Percentiles rank a stretch among this genome's conserved stretches.
Conservation (phyloP, 2,888 invertebrate genomes). For the Panzeria rudis region DNA sequence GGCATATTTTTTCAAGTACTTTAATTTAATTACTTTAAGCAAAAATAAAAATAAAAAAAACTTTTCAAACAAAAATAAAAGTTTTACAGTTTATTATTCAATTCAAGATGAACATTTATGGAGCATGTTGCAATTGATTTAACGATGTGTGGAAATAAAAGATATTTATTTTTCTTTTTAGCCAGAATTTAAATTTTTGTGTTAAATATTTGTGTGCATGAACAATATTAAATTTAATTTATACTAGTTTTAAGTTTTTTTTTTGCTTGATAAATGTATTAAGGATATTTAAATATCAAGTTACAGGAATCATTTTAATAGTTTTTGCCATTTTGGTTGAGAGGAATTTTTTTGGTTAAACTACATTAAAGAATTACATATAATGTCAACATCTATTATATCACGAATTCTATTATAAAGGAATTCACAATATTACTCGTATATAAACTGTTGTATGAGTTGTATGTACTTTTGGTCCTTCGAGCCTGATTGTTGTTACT, state of each 20-base stretch:
- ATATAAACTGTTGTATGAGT: too few species aligned
- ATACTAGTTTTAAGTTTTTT: background rate
- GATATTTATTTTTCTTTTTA: background rate
- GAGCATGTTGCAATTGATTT: conserved; percentile 23
- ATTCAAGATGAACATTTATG: conserved; percentile 32
- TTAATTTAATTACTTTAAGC: conserved; percentile 56
- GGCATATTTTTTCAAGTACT: conserved; percentile 20
- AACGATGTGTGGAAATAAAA: conserved; percentile 5
- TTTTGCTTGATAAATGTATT: background rate
- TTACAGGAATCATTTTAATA: background rate
- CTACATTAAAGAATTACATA: too few species aligned
- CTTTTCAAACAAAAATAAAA: conserved; percentile 16
- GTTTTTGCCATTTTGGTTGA: too few species aligned
- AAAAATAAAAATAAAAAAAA: background rate
- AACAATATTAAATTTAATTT: background rate
- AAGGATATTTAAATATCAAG: background rate
- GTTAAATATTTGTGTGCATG: background rate
- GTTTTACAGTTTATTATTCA: conserved; percentile 35
- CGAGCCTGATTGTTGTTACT: too few species aligned
- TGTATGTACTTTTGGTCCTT: too few species aligned
- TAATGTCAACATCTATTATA: too few species aligned
- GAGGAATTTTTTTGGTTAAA: too few species aligned
- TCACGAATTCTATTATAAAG: too few species aligned
- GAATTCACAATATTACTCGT: too few species aligned
- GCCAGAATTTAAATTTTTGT: background rate